Evolutionary conservation across 2,113 vertebrate genomes (phyloP), one percentile per base, ranked within the genome.

Genomic region (Trochalopteron elliotii): DNA sequence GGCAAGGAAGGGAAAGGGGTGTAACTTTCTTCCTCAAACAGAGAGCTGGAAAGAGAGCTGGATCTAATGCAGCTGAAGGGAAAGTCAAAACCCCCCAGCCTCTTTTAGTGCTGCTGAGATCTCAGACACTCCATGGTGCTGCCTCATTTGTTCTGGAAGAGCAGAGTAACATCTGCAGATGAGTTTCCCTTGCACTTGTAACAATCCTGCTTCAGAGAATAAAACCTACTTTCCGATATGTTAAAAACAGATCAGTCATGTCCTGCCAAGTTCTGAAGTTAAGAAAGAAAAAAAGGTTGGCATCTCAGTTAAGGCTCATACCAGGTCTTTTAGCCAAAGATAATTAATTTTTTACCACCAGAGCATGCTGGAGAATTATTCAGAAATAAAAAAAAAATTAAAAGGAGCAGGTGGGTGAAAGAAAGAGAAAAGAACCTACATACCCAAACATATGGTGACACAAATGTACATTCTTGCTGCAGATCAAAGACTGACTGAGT

Each of bases 11-110:
- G 57, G 57, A 87, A 75, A 24, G 23, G 19, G 10, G 75, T 87
- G 33, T 87, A 93, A 60, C 35, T 77, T 96, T 93, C 74, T 83
- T 80, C 59, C 87, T 25, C 37, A 70, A 91, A 70, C n/a, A 65
- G 44, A 82, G 15, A 82, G 18, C 52, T 77, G 55, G 39, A 33
- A 92, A 67, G 20, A 84, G 24, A 22, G 12, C 37, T 76, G 44
- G 31, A 9, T 81, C 33, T 85, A 77, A 69, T 12, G 21, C 27
- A 89, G 72, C 37, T 71, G 74, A 92, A 89, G 44, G 24, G 28
- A 71, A 93, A 86, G 30, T 8, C 25, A 86, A 97, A 87, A 94
- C 67, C 9, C 3, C 23, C 19, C 25, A 79, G 23, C 12, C 33
- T 85, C 80, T 84, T 76, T 24, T 15, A 87, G 28, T 39, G 59